These are phyloP conservation scores for Paraescarpia echinospica DNA, from an alignment of 1,140 invertebrate genomes.

Conservation along the genomic window DNA sequence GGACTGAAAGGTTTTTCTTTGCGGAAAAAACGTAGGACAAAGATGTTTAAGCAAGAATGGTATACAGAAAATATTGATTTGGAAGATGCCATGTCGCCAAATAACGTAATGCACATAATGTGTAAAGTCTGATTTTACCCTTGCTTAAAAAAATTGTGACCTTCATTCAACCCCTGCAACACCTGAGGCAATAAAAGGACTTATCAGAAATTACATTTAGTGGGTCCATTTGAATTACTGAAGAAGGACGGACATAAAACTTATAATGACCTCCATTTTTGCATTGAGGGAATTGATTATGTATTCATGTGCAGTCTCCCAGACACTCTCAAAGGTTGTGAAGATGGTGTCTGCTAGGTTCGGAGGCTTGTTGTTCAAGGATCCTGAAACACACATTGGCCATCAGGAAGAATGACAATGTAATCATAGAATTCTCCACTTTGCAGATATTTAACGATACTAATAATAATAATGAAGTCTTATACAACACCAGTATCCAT, in stretches of 20 bases:
- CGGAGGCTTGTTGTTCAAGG: slow-evolving; percentile 76
- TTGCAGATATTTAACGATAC: no score
- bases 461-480: no score
- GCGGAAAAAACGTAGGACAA: no score
- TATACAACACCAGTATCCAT: no score
- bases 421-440: no score
- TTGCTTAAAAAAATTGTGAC: neutral
- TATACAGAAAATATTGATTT: neutral
- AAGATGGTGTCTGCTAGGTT: slow-evolving; percentile 75
- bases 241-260: neutral
- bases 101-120: neutral
- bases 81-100: neutral
- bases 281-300: slow-evolving; percentile 78
- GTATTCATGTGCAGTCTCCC: slow-evolving; percentile 78
- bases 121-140: no score
- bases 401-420: no score
- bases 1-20: no score
- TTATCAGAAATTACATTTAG: neutral
- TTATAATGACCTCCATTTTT: slow-evolving; percentile 73
- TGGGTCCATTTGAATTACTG: neutral
- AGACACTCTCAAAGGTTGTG: slow-evolving; percentile 77
- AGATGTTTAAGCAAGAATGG: no score
- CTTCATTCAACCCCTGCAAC: neutral
- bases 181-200: neutral
- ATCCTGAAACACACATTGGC: slow-evolving; percentile 59